A percentile compares a stretch with the other conserved stretches of the same genome.
phyloP scores from a whole-genome alignment of 2,113 vertebrate species.

The Salvelinus fontinalis region DNA sequence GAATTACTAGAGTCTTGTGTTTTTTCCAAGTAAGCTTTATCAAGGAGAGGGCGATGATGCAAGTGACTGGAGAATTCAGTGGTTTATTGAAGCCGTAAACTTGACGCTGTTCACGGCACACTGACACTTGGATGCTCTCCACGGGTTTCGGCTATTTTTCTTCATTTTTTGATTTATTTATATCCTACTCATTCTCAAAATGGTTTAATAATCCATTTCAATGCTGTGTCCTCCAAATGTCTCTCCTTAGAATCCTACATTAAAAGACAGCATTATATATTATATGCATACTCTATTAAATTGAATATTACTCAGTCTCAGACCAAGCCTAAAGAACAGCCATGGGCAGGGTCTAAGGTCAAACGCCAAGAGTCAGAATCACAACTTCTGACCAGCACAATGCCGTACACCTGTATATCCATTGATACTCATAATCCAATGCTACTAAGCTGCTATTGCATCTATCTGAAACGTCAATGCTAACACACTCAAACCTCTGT shows the following conservation, averaged over 20 bases:
- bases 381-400: constrained; percentile 12
- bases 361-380: background rate
- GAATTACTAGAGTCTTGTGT: constrained; percentile 13
- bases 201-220: constrained; percentile 21
- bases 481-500: background rate
- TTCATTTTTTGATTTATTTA: background rate
- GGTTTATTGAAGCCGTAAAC: constrained; percentile 15
- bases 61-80: background rate
- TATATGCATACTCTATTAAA: constrained; percentile 3
- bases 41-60: constrained; percentile 6
- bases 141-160: background rate
- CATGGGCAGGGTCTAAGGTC: background rate
- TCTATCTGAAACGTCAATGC: background rate
- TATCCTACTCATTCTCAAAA: constrained; percentile 4
- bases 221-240: constrained; percentile 8
- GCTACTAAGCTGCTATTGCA: background rate
- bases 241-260: too few species aligned
- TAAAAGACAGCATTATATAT: too few species aligned
- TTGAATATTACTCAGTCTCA: constrained; percentile 1
- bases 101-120: constrained; percentile 19
- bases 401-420: too few species aligned
- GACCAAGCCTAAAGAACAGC: too few species aligned
- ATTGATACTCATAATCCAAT: background rate
- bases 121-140: constrained; percentile 15
- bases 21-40: constrained; percentile 19